These are phyloP conservation scores for Bostrychus sinensis DNA, from an alignment of 2,113 vertebrate species.

Conservation along the genomic window DNA sequence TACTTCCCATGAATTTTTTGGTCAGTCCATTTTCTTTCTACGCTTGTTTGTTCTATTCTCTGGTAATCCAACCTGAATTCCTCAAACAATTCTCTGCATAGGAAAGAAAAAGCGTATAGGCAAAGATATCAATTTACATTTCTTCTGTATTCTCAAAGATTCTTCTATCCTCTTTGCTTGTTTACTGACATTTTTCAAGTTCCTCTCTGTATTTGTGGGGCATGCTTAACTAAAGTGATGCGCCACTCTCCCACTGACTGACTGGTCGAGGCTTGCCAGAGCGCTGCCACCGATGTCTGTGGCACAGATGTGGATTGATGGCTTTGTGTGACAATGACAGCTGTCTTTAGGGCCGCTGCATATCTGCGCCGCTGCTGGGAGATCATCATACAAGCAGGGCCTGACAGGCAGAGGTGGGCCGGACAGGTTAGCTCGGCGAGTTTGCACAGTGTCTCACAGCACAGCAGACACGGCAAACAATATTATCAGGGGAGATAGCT, in stretches of 20 bases:
- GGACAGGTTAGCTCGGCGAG: conserved; percentile 59
- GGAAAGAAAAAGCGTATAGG: no score
- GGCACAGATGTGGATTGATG: conserved; percentile 68
- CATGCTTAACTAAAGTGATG: conserved; percentile 55
- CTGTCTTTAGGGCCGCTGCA: conserved; percentile 51
- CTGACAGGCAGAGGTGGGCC: conserved; percentile 54
- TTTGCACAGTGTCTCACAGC: conserved; percentile 61
- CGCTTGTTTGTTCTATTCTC: no score
- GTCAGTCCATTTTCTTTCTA: no score
- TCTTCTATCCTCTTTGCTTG: neutral
- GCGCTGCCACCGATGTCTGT: conserved; percentile 62
- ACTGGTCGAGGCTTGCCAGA: conserved; percentile 46
- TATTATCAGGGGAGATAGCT: conserved; percentile 51
- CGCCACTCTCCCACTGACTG: conserved; percentile 48
- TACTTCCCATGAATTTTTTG: no score
- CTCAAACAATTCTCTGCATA: no score
- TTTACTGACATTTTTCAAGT: conserved; percentile 26
- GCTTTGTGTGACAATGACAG: conserved; percentile 68
- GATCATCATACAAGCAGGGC: conserved; percentile 49
- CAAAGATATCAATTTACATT: neutral
- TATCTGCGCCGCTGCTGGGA: conserved; percentile 54
- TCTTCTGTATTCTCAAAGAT: neutral
- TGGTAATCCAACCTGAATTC: no score
- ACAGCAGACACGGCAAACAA: conserved; percentile 56
- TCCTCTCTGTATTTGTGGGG: conserved; percentile 39